Evolutionary conservation across 2,797 vertebrate genomes (phyloP).

Genomic region (Galaxias olidus): DNA sequence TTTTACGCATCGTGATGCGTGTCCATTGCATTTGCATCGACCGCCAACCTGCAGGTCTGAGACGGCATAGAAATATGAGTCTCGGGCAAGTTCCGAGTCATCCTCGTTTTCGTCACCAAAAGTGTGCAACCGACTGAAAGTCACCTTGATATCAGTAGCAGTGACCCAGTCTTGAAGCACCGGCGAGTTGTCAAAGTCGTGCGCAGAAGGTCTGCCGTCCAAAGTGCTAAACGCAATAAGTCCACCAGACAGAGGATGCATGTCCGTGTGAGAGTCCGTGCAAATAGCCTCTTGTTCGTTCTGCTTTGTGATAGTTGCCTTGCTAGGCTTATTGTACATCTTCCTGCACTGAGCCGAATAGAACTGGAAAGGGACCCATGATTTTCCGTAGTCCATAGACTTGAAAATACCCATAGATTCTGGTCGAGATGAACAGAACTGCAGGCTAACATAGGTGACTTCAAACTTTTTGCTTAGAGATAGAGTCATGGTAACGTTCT

Average conservation of each 20-base stretch:
- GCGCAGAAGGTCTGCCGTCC: slow-evolving; percentile 91
- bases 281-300: slow-evolving; percentile 96
- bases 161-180: slow-evolving; percentile 98
- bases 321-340: slow-evolving; percentile 88
- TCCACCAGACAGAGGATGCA: slow-evolving; percentile 87
- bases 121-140: slow-evolving; percentile 89
- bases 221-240: slow-evolving; percentile 96
- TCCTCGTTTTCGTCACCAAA: slow-evolving; percentile 94
- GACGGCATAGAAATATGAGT: slow-evolving; percentile 92
- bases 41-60: slow-evolving; percentile 94
- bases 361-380: slow-evolving; percentile 93
- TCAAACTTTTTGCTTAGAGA: slow-evolving; percentile 94
- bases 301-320: slow-evolving; percentile 90
- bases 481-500: slow-evolving; percentile 88
- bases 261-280: slow-evolving; percentile 93
- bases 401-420: slow-evolving; percentile 94
- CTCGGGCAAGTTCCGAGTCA: slow-evolving; percentile 89
- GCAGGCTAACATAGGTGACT: slow-evolving; percentile 95
- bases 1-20: slow-evolving; percentile 89
- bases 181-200: slow-evolving; percentile 96
- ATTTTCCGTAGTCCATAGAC: slow-evolving; percentile 94
- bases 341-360: slow-evolving; percentile 93
- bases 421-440: slow-evolving; percentile 93
- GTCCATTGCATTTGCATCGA: slow-evolving; percentile 93
- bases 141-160: slow-evolving; percentile 90